phyloP scores from a whole-genome alignment of 2,797 vertebrate genomes.

The Sebastes flavidus region DNA sequence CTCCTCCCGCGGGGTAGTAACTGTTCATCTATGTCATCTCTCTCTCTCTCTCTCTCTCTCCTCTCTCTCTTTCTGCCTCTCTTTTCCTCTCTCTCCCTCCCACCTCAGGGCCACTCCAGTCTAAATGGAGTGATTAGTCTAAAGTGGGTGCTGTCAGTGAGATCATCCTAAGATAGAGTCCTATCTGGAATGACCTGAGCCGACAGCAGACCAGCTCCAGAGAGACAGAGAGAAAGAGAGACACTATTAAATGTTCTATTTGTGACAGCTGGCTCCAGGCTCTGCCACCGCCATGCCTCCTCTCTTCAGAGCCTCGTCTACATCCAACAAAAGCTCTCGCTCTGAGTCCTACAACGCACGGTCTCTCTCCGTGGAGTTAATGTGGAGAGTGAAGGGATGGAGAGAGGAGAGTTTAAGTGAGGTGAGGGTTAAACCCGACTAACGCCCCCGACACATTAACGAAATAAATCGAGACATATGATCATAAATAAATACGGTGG shows the following conservation, averaged over 20 bases:
- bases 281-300: conserved; percentile 53
- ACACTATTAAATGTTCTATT: conserved; percentile 80
- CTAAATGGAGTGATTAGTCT: conserved; percentile 84
- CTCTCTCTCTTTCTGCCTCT: conserved; percentile 27
- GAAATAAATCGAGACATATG: conserved; percentile 73
- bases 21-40: conserved; percentile 76
- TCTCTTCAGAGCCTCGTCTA: conserved; percentile 49
- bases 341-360: conserved; percentile 43
- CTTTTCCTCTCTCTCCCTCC: conserved; percentile 42
- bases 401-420: conserved; percentile 12
- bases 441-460: conserved; percentile 63
- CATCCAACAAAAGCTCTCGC: conserved; percentile 53
- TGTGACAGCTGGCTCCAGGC: conserved; percentile 80
- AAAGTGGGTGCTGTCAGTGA: conserved; percentile 83
- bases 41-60: conserved; percentile 45
- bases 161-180: conserved; percentile 82
- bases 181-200: conserved; percentile 81
- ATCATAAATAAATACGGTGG: conserved; percentile 69
- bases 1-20: conserved; percentile 68
- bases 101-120: conserved; percentile 80
- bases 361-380: conserved; percentile 21
- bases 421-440: conserved; percentile 38
- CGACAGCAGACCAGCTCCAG: conserved; percentile 79
- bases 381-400: neutral
- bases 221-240: conserved; percentile 69